Percentiles rank a stretch among this genome's conserved stretches.
These are phyloP conservation scores for Pseudomyrmex flavicornis DNA, from an alignment of 1,140 invertebrate species.

Conservation along the genomic window DNA sequence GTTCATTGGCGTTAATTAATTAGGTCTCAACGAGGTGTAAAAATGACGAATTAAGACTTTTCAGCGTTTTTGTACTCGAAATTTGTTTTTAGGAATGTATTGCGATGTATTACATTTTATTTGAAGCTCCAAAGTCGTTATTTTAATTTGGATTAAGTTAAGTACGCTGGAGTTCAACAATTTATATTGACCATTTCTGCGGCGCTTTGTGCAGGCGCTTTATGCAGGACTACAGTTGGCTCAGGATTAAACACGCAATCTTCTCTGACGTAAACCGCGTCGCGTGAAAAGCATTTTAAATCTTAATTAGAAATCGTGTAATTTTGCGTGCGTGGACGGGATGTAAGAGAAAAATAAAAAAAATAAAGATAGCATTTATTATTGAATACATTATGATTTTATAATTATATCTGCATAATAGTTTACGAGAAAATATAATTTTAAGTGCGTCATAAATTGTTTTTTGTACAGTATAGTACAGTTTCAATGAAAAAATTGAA, in stretches of 20 bases:
- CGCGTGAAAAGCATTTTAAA: not conserved
- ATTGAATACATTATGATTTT: not conserved
- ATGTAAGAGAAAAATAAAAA: not conserved
- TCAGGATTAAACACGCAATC: slow-evolving; percentile 16
- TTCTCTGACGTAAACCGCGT: slow-evolving; percentile 16
- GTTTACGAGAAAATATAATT: not conserved
- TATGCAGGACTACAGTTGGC: not conserved
- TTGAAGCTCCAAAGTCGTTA: not conserved
- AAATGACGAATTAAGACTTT: not conserved
- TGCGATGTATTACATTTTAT: not conserved
- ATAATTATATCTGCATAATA: slow-evolving; percentile 1
- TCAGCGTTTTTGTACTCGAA: too few relatives aligned
- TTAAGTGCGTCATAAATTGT: too few relatives aligned
- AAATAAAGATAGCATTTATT: not conserved
- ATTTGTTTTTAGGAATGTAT: not conserved
- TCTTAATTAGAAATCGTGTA: not conserved
- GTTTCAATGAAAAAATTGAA: not conserved
- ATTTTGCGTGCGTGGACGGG: not conserved
- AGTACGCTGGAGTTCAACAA: not conserved
- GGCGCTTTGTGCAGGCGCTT: not conserved
- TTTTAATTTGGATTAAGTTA: slow-evolving; percentile 20
- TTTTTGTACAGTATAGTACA: too few relatives aligned
- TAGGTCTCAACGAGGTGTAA: not conserved
- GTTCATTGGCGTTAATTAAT: slow-evolving; percentile 30
- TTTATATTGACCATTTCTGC: not conserved